phyloP scores from a whole-genome alignment of 2,888 invertebrate genomes.

The Colostygia pectinataria region DNA sequence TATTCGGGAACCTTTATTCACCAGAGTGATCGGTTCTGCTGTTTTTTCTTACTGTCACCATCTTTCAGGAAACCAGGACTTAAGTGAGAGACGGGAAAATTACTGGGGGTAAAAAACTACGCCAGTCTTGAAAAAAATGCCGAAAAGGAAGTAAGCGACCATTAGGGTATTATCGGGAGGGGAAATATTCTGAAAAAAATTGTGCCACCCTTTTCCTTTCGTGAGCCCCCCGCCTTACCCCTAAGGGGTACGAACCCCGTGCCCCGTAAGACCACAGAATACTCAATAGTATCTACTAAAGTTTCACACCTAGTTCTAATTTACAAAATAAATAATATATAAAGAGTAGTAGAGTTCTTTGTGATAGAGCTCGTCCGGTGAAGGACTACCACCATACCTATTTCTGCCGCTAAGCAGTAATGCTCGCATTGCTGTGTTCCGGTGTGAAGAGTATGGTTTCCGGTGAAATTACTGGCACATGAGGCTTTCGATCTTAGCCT shows the following conservation, averaged over 20 bases:
- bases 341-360: too few relatives aligned
- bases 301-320: too few relatives aligned
- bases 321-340: too few relatives aligned
- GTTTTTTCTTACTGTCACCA: not conserved
- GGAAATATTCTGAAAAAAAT: slow-evolving; percentile 79
- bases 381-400: too few relatives aligned
- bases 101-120: slow-evolving; percentile 78
- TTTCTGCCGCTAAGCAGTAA: too few relatives aligned
- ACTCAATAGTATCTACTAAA: not conserved
- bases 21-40: too few relatives aligned
- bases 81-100: slow-evolving; percentile 69
- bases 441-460: too few relatives aligned
- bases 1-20: too few relatives aligned
- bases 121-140: slow-evolving; percentile 77
- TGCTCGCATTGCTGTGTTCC: too few relatives aligned
- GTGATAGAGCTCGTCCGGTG: too few relatives aligned
- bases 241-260: slow-evolving; percentile 49
- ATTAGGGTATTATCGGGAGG: slow-evolving; percentile 82
- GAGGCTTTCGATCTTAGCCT: too few relatives aligned
- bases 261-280: slow-evolving; percentile 16
- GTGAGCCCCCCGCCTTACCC: slow-evolving; percentile 67
- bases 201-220: slow-evolving; percentile 81
- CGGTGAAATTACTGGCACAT: too few relatives aligned
- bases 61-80: not conserved
- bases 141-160: slow-evolving; percentile 81